phyloP scores from a whole-genome alignment of 1,140 invertebrate genomes.

The Rhynchophorus ferrugineus region DNA sequence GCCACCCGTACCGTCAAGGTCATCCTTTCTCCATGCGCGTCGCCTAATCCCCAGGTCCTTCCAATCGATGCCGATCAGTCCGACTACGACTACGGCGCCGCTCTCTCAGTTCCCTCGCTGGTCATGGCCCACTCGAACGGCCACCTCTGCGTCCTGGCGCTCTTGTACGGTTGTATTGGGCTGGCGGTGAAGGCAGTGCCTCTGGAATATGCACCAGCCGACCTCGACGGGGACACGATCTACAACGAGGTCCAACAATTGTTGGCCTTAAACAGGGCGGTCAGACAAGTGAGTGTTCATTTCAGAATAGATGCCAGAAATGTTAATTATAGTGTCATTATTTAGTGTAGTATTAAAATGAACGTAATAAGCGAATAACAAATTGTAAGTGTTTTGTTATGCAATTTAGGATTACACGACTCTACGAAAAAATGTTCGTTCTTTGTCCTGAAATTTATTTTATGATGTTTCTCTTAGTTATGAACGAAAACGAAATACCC shows the following conservation, averaged over 20 bases:
- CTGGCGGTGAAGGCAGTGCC: conserved; percentile 15
- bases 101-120: conserved; percentile 13
- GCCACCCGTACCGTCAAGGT: too few species aligned
- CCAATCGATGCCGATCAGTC: conserved; percentile 16
- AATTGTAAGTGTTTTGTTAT: too few species aligned
- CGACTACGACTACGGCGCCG: too few species aligned
- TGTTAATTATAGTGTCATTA: too few species aligned
- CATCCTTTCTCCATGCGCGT: conserved; percentile 14
- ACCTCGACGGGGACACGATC: conserved; percentile 20
- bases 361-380: too few species aligned
- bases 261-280: conserved; percentile 23
- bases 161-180: conserved; percentile 5
- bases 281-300: conserved; percentile 16
- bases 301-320: too few species aligned
- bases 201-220: conserved; percentile 13
- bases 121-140: conserved; percentile 21
- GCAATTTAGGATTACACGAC: too few species aligned
- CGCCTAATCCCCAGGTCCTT: conserved; percentile 11
- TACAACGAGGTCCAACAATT: conserved; percentile 35
- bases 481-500: too few species aligned
- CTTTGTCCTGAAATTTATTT: too few species aligned
- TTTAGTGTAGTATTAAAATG: too few species aligned
- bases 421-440: too few species aligned
- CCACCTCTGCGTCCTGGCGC: conserved; percentile 10
- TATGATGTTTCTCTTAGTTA: too few species aligned